phyloP scores from a whole-genome alignment of 2,113 vertebrate genomes.

The Stegastes partitus region DNA sequence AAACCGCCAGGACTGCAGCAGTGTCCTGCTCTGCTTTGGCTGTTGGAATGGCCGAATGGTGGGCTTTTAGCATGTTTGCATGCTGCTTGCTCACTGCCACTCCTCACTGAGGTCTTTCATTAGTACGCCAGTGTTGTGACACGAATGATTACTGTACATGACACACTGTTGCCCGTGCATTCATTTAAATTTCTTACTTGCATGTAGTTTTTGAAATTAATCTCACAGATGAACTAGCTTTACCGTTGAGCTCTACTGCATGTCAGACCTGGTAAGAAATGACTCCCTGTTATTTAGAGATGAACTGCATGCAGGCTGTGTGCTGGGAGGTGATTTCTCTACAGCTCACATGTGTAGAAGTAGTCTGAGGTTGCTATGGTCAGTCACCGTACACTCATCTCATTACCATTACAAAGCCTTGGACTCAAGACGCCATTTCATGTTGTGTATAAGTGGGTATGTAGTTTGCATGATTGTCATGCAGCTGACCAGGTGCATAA shows the following conservation, averaged over 20 bases:
- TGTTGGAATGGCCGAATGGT: conserved; percentile 90
- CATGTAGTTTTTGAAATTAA: conserved; percentile 2
- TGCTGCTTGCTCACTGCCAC: conserved; percentile 56
- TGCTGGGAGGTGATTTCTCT: background rate
- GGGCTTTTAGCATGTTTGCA: conserved; percentile 82
- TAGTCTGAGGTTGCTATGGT: conserved; percentile 1
- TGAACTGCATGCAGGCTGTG: background rate
- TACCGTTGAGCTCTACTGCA: conserved; percentile 9
- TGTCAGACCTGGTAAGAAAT: conserved; percentile 1
- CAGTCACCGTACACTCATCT: background rate
- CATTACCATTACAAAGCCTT: conserved; percentile 26
- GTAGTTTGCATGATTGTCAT: conserved; percentile 42
- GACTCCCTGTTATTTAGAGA: background rate
- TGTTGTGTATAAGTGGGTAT: conserved; percentile 42
- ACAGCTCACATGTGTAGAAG: background rate
- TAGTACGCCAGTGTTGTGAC: conserved; percentile 1
- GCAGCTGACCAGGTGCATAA: conserved; percentile 17
- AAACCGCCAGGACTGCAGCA: conserved; percentile 81
- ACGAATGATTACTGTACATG: conserved; percentile 17
- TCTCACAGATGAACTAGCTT: background rate
- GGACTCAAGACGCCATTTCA: conserved; percentile 12
- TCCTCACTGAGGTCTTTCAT: conserved; percentile 25
- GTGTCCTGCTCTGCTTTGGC: conserved; percentile 87
- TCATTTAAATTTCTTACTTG: background rate
- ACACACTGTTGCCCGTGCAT: background rate